Conservation (phyloP, 2,113 vertebrate genomes). For the Myrmecobius fasciatus region DNA sequence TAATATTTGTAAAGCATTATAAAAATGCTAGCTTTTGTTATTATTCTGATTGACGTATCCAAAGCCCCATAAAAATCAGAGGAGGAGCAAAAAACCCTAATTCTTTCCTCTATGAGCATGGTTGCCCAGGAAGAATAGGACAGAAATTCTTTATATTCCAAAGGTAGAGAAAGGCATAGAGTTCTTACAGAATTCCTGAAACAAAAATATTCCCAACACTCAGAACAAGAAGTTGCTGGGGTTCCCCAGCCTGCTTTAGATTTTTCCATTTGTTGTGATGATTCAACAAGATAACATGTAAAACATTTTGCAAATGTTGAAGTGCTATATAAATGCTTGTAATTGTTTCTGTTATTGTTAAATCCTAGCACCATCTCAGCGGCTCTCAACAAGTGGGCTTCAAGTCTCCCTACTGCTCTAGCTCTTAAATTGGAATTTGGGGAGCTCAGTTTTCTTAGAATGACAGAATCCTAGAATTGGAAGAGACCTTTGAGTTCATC, state of each 20-base stretch:
- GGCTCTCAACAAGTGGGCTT: background rate
- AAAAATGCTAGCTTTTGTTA: background rate
- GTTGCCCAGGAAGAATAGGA: background rate
- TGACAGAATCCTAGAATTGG: background rate
- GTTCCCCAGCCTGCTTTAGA: background rate
- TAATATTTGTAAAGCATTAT: background rate
- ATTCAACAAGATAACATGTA: background rate
- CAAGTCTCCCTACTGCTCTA: background rate
- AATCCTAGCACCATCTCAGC: accelerated
- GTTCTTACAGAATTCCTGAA: background rate
- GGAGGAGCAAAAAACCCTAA: conserved; percentile 8
- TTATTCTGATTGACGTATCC: background rate
- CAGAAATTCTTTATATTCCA: background rate
- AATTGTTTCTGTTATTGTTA: background rate
- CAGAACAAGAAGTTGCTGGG: background rate
- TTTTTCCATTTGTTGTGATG: background rate
- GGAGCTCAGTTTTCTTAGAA: background rate
- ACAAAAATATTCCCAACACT: background rate
- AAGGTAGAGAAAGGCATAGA: background rate
- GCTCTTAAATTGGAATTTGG: background rate
- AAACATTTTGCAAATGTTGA: background rate
- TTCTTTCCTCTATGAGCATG: background rate
- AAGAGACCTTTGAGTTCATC: background rate
- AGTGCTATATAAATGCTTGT: background rate
- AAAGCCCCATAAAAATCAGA: background rate